phyloP scores from a whole-genome alignment of 23 tunicate species.

The Botrylloides violaceus region DNA sequence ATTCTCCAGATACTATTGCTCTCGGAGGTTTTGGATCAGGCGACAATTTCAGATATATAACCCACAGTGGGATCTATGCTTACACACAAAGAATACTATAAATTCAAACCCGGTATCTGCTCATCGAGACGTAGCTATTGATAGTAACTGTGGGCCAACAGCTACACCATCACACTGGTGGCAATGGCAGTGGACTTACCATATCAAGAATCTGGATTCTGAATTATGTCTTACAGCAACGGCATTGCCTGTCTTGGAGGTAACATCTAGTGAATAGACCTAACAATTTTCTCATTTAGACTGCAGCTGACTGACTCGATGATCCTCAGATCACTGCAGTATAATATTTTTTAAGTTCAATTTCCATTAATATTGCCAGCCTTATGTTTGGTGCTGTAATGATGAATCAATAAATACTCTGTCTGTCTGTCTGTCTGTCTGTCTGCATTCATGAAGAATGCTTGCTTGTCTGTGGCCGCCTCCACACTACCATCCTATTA shows the following conservation, averaged over 20 bases:
- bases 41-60: conserved; percentile 3
- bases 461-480: too few relatives aligned
- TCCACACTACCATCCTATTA: too few relatives aligned
- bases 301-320: too few relatives aligned
- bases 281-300: too few relatives aligned
- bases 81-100: conserved; percentile 24
- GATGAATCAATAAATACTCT: too few relatives aligned
- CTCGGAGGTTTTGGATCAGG: conserved; percentile 9
- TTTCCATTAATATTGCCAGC: not conserved
- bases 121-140: conserved; percentile 5
- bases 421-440: too few relatives aligned
- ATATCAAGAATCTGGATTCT: conserved; percentile 43
- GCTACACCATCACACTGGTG: conserved; percentile 36
- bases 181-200: conserved; percentile 89
- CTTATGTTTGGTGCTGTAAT: too few relatives aligned
- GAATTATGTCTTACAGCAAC: conserved; percentile 56
- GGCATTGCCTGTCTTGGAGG: conserved; percentile 52
- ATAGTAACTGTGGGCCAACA: conserved; percentile 17
- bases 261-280: conserved; percentile 12
- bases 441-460: too few relatives aligned
- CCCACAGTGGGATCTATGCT: conserved; percentile 67
- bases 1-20: conserved; percentile 13
- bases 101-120: conserved; percentile 17
- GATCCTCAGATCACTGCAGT: not conserved
- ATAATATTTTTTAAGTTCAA: not conserved